Evolutionary conservation across 2,113 vertebrate species (phyloP).

Genomic region (Panthera tigris): DNA sequence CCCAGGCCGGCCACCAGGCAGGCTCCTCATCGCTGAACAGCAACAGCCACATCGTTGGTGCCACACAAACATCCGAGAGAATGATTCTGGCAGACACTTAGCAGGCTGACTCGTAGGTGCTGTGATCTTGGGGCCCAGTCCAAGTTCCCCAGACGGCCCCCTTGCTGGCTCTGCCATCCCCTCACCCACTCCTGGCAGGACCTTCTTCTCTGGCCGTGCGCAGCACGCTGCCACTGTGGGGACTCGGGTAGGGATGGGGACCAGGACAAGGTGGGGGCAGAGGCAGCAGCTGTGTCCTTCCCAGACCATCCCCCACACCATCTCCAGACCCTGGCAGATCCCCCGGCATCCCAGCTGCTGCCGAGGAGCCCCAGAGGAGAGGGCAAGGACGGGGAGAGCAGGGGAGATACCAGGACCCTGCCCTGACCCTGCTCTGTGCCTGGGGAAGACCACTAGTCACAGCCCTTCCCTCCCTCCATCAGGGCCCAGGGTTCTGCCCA

Average conservation of each 20-base stretch:
- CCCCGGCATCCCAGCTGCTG: not conserved
- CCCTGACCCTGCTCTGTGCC: not conserved
- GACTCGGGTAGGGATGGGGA: not conserved
- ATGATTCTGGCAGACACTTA: not conserved
- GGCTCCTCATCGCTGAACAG: not conserved
- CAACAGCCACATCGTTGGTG: fast-evolving
- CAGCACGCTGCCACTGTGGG: fast-evolving
- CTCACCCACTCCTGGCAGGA: not conserved
- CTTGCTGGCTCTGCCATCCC: not conserved
- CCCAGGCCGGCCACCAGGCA: not conserved
- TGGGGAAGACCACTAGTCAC: not conserved
- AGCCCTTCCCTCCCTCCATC: not conserved
- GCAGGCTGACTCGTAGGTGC: not conserved
- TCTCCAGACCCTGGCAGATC: not conserved
- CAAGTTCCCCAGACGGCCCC: not conserved
- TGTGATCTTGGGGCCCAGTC: not conserved
- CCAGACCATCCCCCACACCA: not conserved
- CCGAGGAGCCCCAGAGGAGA: not conserved
- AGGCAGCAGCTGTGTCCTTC: not conserved
- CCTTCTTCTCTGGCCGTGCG: not conserved
- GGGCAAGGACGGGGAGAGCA: not conserved
- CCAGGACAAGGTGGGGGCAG: not conserved
- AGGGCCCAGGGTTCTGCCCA: conserved; percentile 74
- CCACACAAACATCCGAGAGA: not conserved
- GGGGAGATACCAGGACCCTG: not conserved